These are phyloP conservation scores for Cebus imitator DNA, from an alignment of 2,113 vertebrate species.

Conservation along the genomic window DNA sequence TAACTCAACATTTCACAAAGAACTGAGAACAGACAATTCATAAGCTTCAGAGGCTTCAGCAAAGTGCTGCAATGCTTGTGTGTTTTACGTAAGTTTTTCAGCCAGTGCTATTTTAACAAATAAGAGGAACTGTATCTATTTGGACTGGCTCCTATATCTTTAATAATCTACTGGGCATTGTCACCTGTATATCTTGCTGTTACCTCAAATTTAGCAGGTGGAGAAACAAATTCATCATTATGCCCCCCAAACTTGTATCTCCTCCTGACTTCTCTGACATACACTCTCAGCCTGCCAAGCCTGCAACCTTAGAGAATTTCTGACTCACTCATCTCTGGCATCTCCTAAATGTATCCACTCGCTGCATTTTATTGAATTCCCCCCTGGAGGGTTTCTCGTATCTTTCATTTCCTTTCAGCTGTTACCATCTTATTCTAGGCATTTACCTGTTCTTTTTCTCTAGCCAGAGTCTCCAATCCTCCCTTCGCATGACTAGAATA, in stretches of 20 bases:
- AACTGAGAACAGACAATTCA: neutral
- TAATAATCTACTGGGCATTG: neutral
- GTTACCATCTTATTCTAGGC: rapidly evolving
- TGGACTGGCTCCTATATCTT: neutral
- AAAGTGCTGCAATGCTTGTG: neutral
- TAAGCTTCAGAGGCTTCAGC: neutral
- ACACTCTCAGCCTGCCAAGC: neutral
- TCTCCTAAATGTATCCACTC: neutral
- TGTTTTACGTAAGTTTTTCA: neutral
- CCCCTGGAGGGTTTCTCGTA: rapidly evolving
- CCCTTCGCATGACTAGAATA: rapidly evolving
- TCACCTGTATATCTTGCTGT: neutral
- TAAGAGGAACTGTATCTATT: neutral
- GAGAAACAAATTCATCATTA: neutral
- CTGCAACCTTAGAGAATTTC: neutral
- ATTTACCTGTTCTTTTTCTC: neutral
- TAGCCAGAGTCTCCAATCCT: neutral
- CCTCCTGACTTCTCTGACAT: neutral
- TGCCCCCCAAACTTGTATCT: rapidly evolving
- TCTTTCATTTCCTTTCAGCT: neutral
- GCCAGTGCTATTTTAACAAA: neutral
- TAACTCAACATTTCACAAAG: neutral
- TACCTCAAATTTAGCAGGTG: neutral
- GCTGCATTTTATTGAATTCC: rapidly evolving
- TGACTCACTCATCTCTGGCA: neutral